These are phyloP conservation scores for Aurelia coerulea DNA, from an alignment of 30 jellyfish, hydroid and myxozoan genomes.

Conservation along the genomic window DNA sequence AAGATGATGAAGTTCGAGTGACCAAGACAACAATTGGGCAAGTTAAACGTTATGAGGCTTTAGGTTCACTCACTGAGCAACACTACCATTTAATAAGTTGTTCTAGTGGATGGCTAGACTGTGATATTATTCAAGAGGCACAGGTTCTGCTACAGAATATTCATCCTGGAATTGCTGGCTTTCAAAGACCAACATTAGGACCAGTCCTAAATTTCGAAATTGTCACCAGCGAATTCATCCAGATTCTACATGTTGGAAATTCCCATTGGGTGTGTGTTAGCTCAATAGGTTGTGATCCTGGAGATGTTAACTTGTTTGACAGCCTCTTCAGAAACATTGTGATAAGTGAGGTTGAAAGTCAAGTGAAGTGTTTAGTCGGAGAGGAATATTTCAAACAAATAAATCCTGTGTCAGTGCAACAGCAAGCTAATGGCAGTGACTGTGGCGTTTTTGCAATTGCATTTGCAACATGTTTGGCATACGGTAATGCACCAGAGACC, in stretches of 20 bases:
- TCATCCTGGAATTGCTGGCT: slow-evolving; percentile 43
- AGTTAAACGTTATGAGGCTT: not conserved
- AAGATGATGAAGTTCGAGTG: slow-evolving; percentile 1
- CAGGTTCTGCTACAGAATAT: slow-evolving; percentile 11
- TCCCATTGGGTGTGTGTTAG: slow-evolving; percentile 43
- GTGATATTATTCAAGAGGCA: slow-evolving; percentile 20
- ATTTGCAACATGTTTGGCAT: not conserved
- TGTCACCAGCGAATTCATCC: slow-evolving; percentile 35
- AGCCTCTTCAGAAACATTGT: too few species aligned
- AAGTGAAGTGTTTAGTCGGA: slow-evolving; percentile 13
- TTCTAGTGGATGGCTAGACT: slow-evolving; percentile 35
- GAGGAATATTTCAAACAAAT: not conserved
- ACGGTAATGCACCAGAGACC: slow-evolving; percentile 9
- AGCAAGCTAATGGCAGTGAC: too few species aligned
- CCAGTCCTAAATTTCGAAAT: slow-evolving; percentile 20
- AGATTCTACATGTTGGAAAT: slow-evolving; percentile 28
- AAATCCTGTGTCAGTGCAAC: slow-evolving; percentile 11
- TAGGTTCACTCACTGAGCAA: slow-evolving; percentile 21
- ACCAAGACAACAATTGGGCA: slow-evolving; percentile 20
- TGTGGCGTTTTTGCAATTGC: not conserved
- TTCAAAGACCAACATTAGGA: too few species aligned
- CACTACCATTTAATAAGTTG: slow-evolving; percentile 15
- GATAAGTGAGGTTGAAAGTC: slow-evolving; percentile 3
- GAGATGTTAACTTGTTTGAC: slow-evolving; percentile 17
- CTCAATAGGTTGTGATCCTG: slow-evolving; percentile 28